Evolutionary conservation across 2,888 invertebrate genomes (phyloP).

Genomic region (Pyrochroa serraticornis): DNA sequence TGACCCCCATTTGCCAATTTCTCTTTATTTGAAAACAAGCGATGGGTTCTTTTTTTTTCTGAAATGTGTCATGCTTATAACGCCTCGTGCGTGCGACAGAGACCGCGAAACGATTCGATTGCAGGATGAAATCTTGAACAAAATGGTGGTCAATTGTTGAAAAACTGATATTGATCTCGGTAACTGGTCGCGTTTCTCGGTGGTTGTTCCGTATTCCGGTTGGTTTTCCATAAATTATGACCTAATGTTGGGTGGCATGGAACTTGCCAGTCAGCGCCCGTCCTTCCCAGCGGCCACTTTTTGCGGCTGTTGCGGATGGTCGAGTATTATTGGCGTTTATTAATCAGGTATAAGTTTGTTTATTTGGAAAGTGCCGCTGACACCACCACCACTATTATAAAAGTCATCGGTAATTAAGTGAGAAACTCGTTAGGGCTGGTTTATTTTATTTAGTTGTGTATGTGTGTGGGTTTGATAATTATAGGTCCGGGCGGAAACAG

Average conservation of each 20-base stretch:
- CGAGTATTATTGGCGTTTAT: slow-evolving; percentile 25
- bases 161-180: too few relatives aligned
- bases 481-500: slow-evolving; percentile 53
- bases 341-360: slow-evolving; percentile 11
- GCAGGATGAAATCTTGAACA: too few relatives aligned
- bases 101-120: too few relatives aligned
- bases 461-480: slow-evolving; percentile 56
- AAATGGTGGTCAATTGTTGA: too few relatives aligned
- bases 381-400: slow-evolving; percentile 15
- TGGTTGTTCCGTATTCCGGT: too few relatives aligned
- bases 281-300: slow-evolving; percentile 24
- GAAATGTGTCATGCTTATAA: too few relatives aligned
- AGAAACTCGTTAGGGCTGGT: slow-evolving; percentile 39
- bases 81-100: too few relatives aligned
- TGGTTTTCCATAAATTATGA: slow-evolving; percentile 18
- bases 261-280: slow-evolving; percentile 23
- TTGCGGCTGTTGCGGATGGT: slow-evolving; percentile 17
- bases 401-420: slow-evolving; percentile 35
- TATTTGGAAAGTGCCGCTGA: slow-evolving; percentile 15
- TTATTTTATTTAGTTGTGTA: slow-evolving; percentile 34
- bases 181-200: too few relatives aligned
- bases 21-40: too few relatives aligned
- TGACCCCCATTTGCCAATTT: too few relatives aligned
- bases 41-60: too few relatives aligned
- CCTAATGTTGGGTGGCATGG: slow-evolving; percentile 25